Percentiles rank a stretch among this genome's conserved stretches.
These are phyloP conservation scores for Ips nitidus DNA, from an alignment of 1,140 invertebrate genomes.

Conservation along the genomic window DNA sequence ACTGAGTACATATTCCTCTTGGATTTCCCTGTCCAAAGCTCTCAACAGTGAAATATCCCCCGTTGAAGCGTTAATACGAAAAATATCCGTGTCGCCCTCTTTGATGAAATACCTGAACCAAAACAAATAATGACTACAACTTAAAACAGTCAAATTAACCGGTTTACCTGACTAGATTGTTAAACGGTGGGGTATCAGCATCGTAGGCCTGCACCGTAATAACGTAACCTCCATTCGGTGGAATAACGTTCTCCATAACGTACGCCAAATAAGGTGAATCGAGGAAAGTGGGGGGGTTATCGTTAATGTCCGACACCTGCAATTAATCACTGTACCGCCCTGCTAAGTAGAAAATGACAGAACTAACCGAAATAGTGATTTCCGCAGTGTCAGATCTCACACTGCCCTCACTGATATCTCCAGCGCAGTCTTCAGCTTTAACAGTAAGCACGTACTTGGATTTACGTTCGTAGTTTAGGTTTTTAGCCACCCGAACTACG, in stretches of 20 bases:
- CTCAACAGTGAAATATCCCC: constrained; percentile 82
- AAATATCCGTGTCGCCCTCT: constrained; percentile 85
- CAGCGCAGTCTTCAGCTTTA: constrained; percentile 84
- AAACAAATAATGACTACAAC: background rate
- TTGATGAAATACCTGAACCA: constrained; percentile 75
- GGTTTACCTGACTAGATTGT: constrained; percentile 71
- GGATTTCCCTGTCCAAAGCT: constrained; percentile 79
- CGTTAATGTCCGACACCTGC: constrained; percentile 86
- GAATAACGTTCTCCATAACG: constrained; percentile 89
- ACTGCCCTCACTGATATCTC: constrained; percentile 58
- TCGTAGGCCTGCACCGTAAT: constrained; percentile 83
- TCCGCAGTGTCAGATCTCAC: constrained; percentile 71
- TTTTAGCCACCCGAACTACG: constrained; percentile 82
- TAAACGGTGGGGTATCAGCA: constrained; percentile 87
- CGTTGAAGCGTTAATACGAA: constrained; percentile 84
- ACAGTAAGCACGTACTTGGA: constrained; percentile 80
- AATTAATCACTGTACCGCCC: background rate
- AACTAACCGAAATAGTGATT: constrained; percentile 59
- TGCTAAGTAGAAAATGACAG: background rate
- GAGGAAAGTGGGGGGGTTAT: constrained; percentile 89
- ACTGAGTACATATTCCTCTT: constrained; percentile 79
- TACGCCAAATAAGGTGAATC: constrained; percentile 88
- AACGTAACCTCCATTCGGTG: constrained; percentile 74
- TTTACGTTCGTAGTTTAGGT: constrained; percentile 88
- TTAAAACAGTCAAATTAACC: background rate